Evolutionary conservation across 2,113 vertebrate genomes (phyloP).

Genomic region (Thamnophis sirtalis): DNA sequence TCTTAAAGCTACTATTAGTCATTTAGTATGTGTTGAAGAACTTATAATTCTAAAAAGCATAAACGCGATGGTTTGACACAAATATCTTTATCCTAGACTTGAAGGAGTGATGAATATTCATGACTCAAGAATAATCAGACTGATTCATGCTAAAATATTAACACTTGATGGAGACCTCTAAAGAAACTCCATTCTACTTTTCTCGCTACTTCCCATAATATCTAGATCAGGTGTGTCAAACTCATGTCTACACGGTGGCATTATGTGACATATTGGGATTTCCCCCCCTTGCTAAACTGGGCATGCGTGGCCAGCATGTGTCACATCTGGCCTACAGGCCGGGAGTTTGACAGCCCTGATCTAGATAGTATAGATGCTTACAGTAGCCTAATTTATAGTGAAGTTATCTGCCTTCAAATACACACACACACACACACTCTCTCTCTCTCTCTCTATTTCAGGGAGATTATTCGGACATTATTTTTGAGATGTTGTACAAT

Average conservation of each 20-base stretch:
- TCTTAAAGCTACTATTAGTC: conserved; percentile 47
- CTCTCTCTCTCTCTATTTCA: no score
- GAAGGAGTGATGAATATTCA: conserved; percentile 7
- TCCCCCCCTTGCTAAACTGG: no score
- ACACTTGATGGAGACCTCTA: not conserved
- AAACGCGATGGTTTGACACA: not conserved
- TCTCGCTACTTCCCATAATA: not conserved
- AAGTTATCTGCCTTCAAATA: not conserved
- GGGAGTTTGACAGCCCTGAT: no score
- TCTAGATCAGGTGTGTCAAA: not conserved
- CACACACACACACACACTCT: not conserved
- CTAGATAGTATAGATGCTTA: not conserved
- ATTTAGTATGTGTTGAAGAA: conserved; percentile 33
- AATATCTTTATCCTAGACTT: conserved; percentile 16
- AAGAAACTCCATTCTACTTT: not conserved
- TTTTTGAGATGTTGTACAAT: not conserved
- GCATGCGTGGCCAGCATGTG: no score
- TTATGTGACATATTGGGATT: no score
- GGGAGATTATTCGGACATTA: not conserved
- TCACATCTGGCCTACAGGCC: no score
- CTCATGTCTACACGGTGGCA: no score
- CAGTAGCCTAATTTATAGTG: not conserved
- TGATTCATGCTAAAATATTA: not conserved
- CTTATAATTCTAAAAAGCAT: conserved; percentile 13
- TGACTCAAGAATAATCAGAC: not conserved